Evolutionary conservation across 2,113 vertebrate genomes (phyloP).

Genomic region (Gopherus evgoodei): DNA sequence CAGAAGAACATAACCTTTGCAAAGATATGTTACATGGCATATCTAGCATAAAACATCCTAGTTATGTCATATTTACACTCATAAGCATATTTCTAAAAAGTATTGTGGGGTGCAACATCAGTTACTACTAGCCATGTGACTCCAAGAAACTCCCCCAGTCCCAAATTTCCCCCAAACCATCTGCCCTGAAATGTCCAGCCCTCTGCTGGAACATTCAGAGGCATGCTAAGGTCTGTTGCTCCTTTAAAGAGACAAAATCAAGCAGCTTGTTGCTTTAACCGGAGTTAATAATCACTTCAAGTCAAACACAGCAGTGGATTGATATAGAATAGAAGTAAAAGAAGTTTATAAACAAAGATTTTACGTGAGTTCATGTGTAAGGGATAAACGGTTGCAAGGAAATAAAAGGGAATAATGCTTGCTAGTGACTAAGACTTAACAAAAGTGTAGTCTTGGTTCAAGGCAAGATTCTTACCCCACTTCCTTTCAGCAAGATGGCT

Average conservation of each 20-base stretch:
- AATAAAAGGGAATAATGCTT: not conserved
- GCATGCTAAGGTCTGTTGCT: not conserved
- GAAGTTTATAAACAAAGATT: not conserved
- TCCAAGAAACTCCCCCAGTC: too few relatives aligned
- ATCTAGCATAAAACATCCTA: too few relatives aligned
- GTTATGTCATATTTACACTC: too few relatives aligned
- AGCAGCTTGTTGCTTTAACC: not conserved
- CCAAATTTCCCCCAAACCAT: not conserved
- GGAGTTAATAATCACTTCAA: not conserved
- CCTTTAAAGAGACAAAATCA: not conserved
- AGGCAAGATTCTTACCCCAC: not conserved
- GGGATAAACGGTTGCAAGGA: not conserved
- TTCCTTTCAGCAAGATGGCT: not conserved
- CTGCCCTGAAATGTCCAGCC: not conserved
- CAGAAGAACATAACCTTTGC: too few relatives aligned
- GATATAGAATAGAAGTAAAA: not conserved
- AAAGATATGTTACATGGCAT: too few relatives aligned
- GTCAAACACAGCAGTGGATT: not conserved
- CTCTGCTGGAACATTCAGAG: not conserved
- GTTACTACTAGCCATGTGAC: not conserved
- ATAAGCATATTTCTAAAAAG: too few relatives aligned
- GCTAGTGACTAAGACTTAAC: not conserved
- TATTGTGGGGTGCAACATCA: too few relatives aligned
- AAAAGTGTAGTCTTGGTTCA: not conserved
- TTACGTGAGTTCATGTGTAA: not conserved